phyloP scores from a whole-genome alignment of 2,797 vertebrate genomes.

The Parauchenoglanis punctatus region DNA sequence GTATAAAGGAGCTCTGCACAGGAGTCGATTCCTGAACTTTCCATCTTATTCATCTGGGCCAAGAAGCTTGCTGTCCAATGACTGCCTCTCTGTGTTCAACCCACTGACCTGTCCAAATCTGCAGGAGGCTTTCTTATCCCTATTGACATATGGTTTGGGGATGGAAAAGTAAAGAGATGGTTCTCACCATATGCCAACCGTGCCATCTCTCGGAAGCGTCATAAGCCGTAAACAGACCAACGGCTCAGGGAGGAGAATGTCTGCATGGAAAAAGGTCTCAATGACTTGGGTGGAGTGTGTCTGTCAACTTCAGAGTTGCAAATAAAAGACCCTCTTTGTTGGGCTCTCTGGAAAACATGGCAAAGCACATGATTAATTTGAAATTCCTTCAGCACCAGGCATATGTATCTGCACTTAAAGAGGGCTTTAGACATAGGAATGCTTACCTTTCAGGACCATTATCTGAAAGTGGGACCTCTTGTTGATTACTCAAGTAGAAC shows the following conservation, averaged over 20 bases:
- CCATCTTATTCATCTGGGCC: constrained; percentile 22
- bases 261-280: constrained; percentile 36
- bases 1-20: neutral
- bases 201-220: constrained; percentile 36
- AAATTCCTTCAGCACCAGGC: constrained; percentile 47
- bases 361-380: constrained; percentile 39
- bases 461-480: constrained; percentile 18
- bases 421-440: constrained; percentile 7
- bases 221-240: constrained; percentile 34
- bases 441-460: constrained; percentile 45
- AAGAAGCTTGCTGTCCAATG: constrained; percentile 4
- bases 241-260: constrained; percentile 32
- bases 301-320: constrained; percentile 28
- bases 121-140: constrained; percentile 25
- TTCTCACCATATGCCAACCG: neutral
- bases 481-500: neutral
- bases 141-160: constrained; percentile 36
- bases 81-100: constrained; percentile 24
- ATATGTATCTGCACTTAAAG: constrained; percentile 37
- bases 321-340: constrained; percentile 55
- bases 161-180: constrained; percentile 21
- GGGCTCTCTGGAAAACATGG: constrained; percentile 15
- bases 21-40: neutral
- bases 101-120: constrained; percentile 35
- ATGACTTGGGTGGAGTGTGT: constrained; percentile 40